Base-by-base conservation (phyloP, 2,113 vertebrate species). In the Lophochroa leadbeateri region DNA sequence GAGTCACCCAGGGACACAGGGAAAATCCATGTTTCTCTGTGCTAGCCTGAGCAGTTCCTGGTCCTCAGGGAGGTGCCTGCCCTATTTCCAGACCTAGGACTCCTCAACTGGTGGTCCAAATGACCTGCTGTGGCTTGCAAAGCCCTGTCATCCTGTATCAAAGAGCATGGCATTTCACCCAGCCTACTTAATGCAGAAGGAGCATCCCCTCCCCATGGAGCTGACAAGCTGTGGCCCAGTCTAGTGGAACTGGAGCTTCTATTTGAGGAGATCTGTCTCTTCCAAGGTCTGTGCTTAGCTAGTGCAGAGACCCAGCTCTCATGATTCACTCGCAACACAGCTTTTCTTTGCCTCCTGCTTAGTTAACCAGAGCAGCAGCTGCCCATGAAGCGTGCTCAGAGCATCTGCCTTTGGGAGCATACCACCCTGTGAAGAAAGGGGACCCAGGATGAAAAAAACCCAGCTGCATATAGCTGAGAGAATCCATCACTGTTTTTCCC, bases 371-470 rank as follows among this genome's bases (percentile, higher is more conserved):
- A 50, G 67, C 46, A 55, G 63, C 67, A 83, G 55, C 57, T 72
- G 41, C 52, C 82, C 41, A 1, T 23, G 49, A 27, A 46, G 25
- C 0, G 0, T 49, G 49, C 39, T 69, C 39, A 39, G 47, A 49
- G 37, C 12, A 2, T 27, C 64, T 50, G 81, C 17, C 31, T 90
- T 52, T 47, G 78, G 55, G 50, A 91, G 16, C 33, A 27, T 15
- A 47, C 4, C 4, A 2, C 10, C 1, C 46, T 37, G 27, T 28
- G 50, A 60, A 29, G 64, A 57, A 86, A 82, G 33, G 31, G 29
- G 18, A 63, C 11, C 15, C 64, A 78, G 47, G 39, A 53, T 67
- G 72, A 84, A 88, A 86, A 85, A 92, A 74, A 27, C 6, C 27
- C 47, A 60, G 41, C 28, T 57, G 50, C 6, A 3, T 74, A 4